These are phyloP conservation scores for Rhinopomastus cyanomelas DNA, from an alignment of 2,113 vertebrate species.

Conservation along the genomic window DNA sequence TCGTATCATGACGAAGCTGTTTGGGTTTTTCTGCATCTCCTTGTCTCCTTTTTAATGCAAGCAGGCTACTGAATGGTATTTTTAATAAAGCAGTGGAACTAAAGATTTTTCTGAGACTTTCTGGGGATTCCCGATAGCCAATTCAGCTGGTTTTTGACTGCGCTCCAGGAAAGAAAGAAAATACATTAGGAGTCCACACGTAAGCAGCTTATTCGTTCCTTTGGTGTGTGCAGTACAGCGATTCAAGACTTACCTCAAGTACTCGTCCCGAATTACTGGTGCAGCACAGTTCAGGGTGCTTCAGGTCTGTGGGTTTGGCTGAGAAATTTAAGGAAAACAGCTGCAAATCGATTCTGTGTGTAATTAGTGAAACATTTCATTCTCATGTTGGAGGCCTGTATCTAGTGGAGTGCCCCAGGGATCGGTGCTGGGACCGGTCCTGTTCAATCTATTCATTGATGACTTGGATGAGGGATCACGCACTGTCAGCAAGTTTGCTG, in stretches of 20 bases:
- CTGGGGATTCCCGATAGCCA: slow-evolving; percentile 31
- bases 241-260: slow-evolving; percentile 79
- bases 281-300: slow-evolving; percentile 77
- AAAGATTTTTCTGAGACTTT: slow-evolving; percentile 41
- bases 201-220: slow-evolving; percentile 79
- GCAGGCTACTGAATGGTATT: neutral
- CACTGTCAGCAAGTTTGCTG: too few species aligned
- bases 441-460: too few species aligned
- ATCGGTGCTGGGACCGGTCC: too few species aligned
- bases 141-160: slow-evolving; percentile 39
- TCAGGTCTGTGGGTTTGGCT: slow-evolving; percentile 71
- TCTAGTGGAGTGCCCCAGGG: too few species aligned
- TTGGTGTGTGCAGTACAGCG: slow-evolving; percentile 63
- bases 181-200: slow-evolving; percentile 78
- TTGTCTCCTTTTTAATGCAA: neutral
- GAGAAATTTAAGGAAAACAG: slow-evolving; percentile 71
- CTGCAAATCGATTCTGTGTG: slow-evolving; percentile 71
- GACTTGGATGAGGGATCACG: too few species aligned
- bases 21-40: neutral
- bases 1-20: neutral
- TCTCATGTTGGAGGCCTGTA: too few species aligned
- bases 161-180: slow-evolving; percentile 58
- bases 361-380: slow-evolving; percentile 67
- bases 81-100: slow-evolving; percentile 32
- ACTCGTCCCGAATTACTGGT: slow-evolving; percentile 80